phyloP scores from a whole-genome alignment of 2,888 invertebrate genomes.

The Hesperia comma region DNA sequence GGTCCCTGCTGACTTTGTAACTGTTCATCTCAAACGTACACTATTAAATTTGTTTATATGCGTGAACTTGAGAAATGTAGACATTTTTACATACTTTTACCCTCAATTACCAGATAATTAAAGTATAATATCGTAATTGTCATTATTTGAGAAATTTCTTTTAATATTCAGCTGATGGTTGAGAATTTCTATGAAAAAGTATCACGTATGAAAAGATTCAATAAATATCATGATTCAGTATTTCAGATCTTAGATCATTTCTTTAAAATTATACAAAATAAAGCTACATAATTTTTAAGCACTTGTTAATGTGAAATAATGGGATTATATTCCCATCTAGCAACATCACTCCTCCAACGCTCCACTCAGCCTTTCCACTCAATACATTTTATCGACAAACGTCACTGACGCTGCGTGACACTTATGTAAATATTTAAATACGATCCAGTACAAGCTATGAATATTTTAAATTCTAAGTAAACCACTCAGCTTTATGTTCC shows the following conservation, averaged over 20 bases:
- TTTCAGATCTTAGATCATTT: not conserved
- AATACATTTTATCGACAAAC: conserved; percentile 81
- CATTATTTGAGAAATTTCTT: not conserved
- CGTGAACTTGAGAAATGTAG: too few relatives aligned
- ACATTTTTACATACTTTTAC: too few relatives aligned
- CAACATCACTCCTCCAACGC: conserved; percentile 24
- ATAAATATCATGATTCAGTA: too few relatives aligned
- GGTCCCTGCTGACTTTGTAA: conserved; percentile 9
- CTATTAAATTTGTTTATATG: too few relatives aligned
- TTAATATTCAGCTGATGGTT: too few relatives aligned
- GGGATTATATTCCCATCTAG: conserved; percentile 32
- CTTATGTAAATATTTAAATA: conserved; percentile 86
- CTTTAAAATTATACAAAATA: not conserved
- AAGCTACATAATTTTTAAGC: not conserved
- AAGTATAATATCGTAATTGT: not conserved
- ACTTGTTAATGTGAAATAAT: conserved; percentile 23
- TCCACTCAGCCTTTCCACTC: conserved; percentile 69
- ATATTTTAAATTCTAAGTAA: conserved; percentile 84
- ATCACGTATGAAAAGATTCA: too few relatives aligned
- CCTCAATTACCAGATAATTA: not conserved
- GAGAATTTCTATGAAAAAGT: too few relatives aligned
- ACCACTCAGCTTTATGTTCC: conserved; percentile 75
- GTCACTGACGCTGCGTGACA: conserved; percentile 81
- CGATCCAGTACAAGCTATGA: conserved; percentile 85
- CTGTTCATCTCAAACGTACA: not conserved